Base-by-base conservation (phyloP, 1,140 invertebrate genomes). In the Nephila pilipes region DNA sequence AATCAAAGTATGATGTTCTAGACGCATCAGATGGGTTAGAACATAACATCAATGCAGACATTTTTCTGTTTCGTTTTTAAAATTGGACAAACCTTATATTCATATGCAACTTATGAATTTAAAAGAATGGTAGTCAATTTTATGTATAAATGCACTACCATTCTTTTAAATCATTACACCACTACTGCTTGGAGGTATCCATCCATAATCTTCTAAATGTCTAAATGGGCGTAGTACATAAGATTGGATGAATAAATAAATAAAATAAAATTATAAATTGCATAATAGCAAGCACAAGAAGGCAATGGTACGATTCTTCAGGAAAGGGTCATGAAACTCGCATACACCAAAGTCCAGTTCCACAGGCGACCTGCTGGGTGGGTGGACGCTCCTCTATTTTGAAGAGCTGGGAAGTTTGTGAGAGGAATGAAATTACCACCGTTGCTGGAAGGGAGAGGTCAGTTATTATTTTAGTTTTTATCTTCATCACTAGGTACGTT, bases 341-440 rank as follows among this genome's bases (percentile, higher is more conserved):
- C 20, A 22, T 79, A 63, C 20, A 60, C 65, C 69, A 29, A 55
- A 25, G n/a, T 83, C 54, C 54, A 55, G 22, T 46, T 54, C 29
- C 16, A 32, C 16, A 79, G 58, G 46, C 46, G 46, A 46, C 46
- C 55, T 57, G 55, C 90, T 92, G 58, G 90, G 90, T 92, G 90
- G 90, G 90, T 92, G 90, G 90, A 92, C 90, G 22, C 38, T 69
- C 25, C 58, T 75, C 60, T 58, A 20, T 20, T n/a, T 22, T 10
- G 29, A 63, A 36, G 38, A 88, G 14, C 75, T 80, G 55, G 57
- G 29, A 14, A 65, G 63, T 14, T 36, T 4, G 22, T 46, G 88
- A 20, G 55, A 4, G 22, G 90, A 92, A 75, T 69, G 29, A 69
- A 92, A 92, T 92, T 85, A 85, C 85, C 85, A 29, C 55, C 85